Evolutionary conservation across 2,797 vertebrate species (phyloP), one percentile per base, ranked within the genome.

Genomic region (Rhinichthys osculus): DNA sequence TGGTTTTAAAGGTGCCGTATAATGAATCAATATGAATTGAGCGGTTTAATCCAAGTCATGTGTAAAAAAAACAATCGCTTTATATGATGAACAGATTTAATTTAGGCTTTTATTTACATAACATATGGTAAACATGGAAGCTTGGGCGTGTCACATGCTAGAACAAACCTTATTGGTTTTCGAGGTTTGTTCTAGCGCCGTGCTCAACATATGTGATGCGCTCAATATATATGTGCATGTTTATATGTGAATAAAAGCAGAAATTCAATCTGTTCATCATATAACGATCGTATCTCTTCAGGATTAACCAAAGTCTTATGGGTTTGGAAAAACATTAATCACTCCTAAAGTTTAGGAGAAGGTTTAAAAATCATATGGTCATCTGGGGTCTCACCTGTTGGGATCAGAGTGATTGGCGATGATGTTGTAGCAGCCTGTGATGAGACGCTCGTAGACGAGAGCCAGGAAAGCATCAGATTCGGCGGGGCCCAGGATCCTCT

Each of bases 381-480:
- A 7, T 40, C 35, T 11, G 16, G 27, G 7, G 3, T 17, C 85
- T 88, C 91, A 99, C 98, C 98, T 98, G 90, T 96, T 95, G 14
- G 98, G 97, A 89, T 99, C 98, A 0, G 98, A 96, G 86, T 99
- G 98, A 92, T 95, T 95, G 50, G 98, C 98, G 88, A 99, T 95
- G 80, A 99, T 98, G 92, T 97, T 98, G 91, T 99, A 99, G 93
- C 98, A 99, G 1, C 97, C 97, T 0, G 95, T 98, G 90, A 99
- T 96, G 84, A 99, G 87, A 42, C 97, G 97, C 93, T 99, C 97
- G 23, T 99, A 99, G 83, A 99, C 94, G 3, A 97, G 97, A 1
- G 97, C 97, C 59, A 99, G 93, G 93, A 99, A 99, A 82, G 97
- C 96, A 5, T 99, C 98, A 0, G 98, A 99, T 87, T 99, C 98